Conservation (phyloP, 2,797 vertebrate genomes). For the Synanceia verrucosa region DNA sequence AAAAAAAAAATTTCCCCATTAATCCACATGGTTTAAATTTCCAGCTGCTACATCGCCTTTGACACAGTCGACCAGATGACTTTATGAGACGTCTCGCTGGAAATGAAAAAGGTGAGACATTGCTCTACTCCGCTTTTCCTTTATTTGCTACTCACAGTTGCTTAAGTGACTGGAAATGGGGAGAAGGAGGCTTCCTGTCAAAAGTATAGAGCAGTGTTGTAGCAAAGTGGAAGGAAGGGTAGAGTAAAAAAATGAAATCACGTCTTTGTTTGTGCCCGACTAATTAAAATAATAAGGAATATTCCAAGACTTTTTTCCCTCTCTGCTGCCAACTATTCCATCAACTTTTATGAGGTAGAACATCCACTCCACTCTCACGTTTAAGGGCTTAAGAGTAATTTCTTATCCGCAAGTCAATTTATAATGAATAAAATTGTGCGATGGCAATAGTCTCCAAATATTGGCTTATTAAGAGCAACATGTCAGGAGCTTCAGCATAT, state of each 20-base stretch:
- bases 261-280: background rate
- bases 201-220: background rate
- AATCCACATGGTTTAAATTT: slow-evolving; percentile 57
- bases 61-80: slow-evolving; percentile 46
- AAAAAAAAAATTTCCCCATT: slow-evolving; percentile 43
- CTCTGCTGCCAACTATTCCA: slow-evolving; percentile 28
- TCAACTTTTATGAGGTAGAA: slow-evolving; percentile 5
- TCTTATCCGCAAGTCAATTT: slow-evolving; percentile 1
- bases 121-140: slow-evolving; percentile 38
- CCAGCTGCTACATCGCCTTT: slow-evolving; percentile 42
- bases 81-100: slow-evolving; percentile 48
- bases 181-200: slow-evolving; percentile 4
- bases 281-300: slow-evolving; percentile 26
- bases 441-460: background rate
- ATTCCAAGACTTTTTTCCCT: slow-evolving; percentile 2
- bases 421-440: background rate
- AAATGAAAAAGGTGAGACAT: slow-evolving; percentile 14
- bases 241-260: background rate
- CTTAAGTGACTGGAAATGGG: slow-evolving; percentile 36
- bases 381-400: slow-evolving; percentile 14
- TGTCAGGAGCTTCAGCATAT: background rate
- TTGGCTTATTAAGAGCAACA: slow-evolving; percentile 5
- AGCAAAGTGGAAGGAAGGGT: slow-evolving; percentile 15
- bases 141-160: slow-evolving; percentile 38
- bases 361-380: background rate